These are phyloP conservation scores for Esox lucius DNA, from an alignment of 2,797 vertebrate species.

Conservation along the genomic window DNA sequence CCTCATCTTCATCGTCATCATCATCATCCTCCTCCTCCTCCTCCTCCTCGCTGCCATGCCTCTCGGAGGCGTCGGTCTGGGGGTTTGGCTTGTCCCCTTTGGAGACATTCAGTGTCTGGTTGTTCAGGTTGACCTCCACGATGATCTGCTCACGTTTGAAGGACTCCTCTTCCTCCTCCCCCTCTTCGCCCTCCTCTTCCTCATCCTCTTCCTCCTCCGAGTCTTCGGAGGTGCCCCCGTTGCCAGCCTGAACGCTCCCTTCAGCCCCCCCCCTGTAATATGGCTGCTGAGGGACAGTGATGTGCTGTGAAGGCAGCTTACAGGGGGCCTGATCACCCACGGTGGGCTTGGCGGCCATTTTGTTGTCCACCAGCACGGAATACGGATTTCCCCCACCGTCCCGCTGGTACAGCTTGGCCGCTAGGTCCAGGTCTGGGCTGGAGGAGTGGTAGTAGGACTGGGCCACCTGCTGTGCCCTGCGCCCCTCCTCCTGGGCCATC, in stretches of 20 bases:
- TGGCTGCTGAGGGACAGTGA: conserved; percentile 59
- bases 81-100: conserved; percentile 88
- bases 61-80: conserved; percentile 77
- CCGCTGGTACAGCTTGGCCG: conserved; percentile 90
- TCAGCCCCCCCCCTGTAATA: conserved; percentile 71
- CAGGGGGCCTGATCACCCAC: conserved; percentile 70
- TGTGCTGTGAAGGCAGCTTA: conserved; percentile 57
- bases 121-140: conserved; percentile 98
- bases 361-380: conserved; percentile 89
- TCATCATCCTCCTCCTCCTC: conserved; percentile 78
- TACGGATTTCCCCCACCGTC: conserved; percentile 87
- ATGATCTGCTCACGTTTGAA: conserved; percentile 99
- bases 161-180: conserved; percentile 81
- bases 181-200: conserved; percentile 73
- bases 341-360: conserved; percentile 80
- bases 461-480: conserved; percentile 78
- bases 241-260: conserved; percentile 58
- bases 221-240: conserved; percentile 72
- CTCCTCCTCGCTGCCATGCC: conserved; percentile 89
- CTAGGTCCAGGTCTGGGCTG: conserved; percentile 86
- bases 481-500: conserved; percentile 92
- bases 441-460: conserved; percentile 84
- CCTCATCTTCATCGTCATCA: conserved; percentile 74
- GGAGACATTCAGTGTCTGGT: conserved; percentile 98
- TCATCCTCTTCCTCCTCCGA: conserved; percentile 65